These are phyloP conservation scores for Craterocephalus amniculus DNA, from an alignment of 2,797 vertebrate species.

Conservation along the genomic window DNA sequence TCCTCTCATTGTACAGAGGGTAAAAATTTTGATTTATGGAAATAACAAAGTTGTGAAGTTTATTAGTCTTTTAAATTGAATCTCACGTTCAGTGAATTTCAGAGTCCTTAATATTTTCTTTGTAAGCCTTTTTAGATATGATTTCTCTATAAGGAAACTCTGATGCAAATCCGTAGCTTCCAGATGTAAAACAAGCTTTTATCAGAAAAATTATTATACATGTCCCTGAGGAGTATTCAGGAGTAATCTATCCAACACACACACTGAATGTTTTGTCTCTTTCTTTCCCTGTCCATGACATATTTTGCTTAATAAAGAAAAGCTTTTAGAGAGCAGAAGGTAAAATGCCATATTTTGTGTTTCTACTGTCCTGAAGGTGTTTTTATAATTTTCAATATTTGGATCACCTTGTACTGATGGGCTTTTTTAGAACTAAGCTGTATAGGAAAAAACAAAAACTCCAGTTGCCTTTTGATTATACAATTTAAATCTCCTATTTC, in stretches of 20 bases:
- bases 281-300: constrained; percentile 22
- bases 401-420: constrained; percentile 8
- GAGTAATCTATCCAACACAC: constrained; percentile 3
- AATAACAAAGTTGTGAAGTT: background rate
- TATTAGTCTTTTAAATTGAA: constrained; percentile 6
- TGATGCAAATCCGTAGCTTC: constrained; percentile 14
- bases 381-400: constrained; percentile 24
- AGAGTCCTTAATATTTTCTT: constrained; percentile 7
- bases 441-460: background rate
- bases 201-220: constrained; percentile 33
- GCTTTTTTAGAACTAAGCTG: background rate
- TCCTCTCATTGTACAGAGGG: background rate
- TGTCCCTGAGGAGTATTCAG: constrained; percentile 39
- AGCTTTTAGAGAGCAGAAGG: constrained; percentile 9
- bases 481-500: background rate
- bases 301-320: constrained; percentile 11
- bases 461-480: background rate
- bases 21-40: background rate
- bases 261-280: background rate
- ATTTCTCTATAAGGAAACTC: constrained; percentile 37
- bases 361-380: background rate
- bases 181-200: constrained; percentile 41
- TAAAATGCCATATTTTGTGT: background rate
- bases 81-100: constrained; percentile 19
- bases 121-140: constrained; percentile 12